Percentiles rank a stretch among this genome's conserved stretches.
Conservation (phyloP, 2,113 vertebrate genomes). For the Hylia prasina region DNA sequence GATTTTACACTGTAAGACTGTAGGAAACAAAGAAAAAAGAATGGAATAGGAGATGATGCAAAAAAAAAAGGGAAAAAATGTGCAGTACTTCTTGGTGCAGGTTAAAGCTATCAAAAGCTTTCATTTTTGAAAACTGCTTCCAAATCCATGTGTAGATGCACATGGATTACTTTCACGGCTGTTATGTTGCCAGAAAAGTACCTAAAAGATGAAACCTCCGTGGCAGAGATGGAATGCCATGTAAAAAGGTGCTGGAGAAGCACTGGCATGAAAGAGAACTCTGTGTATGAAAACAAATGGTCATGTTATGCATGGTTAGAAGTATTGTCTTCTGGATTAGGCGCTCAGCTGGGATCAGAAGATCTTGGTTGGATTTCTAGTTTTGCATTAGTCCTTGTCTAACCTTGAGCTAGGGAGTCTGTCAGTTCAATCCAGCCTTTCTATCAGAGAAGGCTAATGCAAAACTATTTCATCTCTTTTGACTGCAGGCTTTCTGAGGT, state of each 20-base stretch:
- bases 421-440: neutral
- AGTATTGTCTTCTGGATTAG: neutral
- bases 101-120: neutral
- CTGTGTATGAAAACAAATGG: slow-evolving; percentile 16
- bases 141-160: neutral
- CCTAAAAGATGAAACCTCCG: neutral
- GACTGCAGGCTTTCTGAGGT: neutral
- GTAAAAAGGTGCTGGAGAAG: neutral
- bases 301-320: neutral
- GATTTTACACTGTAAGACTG: neutral
- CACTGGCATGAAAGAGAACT: neutral
- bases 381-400: neutral
- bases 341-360: neutral
- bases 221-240: neutral
- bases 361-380: neutral
- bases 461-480: neutral
- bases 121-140: neutral
- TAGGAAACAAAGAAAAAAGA: neutral
- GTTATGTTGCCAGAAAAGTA: neutral
- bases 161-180: neutral
- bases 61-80: accelerated
- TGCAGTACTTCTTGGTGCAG: neutral
- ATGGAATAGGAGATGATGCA: neutral
- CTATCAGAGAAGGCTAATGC: neutral
- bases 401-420: neutral